Evolutionary conservation across 2,888 invertebrate genomes (phyloP).

Genomic region (Onchidella celtica): DNA sequence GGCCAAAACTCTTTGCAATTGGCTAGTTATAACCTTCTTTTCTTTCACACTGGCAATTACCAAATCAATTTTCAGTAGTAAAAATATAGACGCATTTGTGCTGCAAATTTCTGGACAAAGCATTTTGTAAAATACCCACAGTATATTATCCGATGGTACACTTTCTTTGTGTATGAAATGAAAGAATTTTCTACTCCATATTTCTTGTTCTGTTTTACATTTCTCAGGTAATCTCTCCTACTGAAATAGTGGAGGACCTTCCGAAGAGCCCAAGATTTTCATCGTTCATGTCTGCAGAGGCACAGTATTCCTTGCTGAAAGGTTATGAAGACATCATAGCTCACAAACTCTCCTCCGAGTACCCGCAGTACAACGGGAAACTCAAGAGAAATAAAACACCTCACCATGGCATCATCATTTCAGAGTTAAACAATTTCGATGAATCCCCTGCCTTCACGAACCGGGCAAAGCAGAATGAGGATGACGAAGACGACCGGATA

Average conservation of each 20-base stretch:
- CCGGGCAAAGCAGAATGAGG: not conserved
- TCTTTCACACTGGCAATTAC: too few species aligned
- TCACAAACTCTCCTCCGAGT: constrained; percentile 57
- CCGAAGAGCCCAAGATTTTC: constrained; percentile 73
- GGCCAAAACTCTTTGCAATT: too few species aligned
- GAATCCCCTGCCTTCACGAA: not conserved
- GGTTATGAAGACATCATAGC: constrained; percentile 76
- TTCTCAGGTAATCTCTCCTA: not conserved
- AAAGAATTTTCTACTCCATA: too few species aligned
- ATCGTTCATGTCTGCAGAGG: constrained; percentile 74
- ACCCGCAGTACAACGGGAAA: constrained; percentile 60
- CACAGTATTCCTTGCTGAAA: constrained; percentile 77
- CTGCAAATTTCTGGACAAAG: too few species aligned
- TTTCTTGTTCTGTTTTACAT: too few species aligned
- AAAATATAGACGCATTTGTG: too few species aligned
- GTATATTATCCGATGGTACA: too few species aligned
- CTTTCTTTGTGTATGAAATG: too few species aligned
- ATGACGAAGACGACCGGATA: not conserved
- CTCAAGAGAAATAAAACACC: constrained; percentile 67
- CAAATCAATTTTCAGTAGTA: too few species aligned
- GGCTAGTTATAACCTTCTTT: too few species aligned
- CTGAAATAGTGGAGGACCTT: constrained; percentile 53
- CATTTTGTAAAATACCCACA: too few species aligned
- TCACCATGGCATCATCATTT: constrained; percentile 41
- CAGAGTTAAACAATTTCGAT: not conserved